phyloP scores from a whole-genome alignment of 2,113 vertebrate species.

The Rana temporaria region DNA sequence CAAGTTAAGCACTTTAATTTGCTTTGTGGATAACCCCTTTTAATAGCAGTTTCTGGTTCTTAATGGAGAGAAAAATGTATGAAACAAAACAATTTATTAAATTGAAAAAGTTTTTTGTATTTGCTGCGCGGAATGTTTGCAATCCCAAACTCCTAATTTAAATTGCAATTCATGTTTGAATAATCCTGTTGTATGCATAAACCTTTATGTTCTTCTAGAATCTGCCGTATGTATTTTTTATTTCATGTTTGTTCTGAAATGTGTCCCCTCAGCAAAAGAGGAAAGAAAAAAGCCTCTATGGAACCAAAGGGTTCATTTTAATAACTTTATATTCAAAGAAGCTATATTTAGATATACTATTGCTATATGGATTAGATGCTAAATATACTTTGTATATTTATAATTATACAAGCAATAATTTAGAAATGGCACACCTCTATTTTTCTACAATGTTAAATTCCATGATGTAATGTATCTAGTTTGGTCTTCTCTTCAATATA shows the following conservation, averaged over 20 bases:
- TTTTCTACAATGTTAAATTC: constrained; percentile 70
- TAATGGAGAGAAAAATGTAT: no score
- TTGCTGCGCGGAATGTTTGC: neutral
- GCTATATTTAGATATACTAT: constrained; percentile 61
- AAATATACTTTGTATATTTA: constrained; percentile 66
- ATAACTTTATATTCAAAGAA: constrained; percentile 36
- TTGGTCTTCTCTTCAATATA: no score
- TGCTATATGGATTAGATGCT: constrained; percentile 61
- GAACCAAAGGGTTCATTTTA: constrained; percentile 29
- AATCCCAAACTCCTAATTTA: no score
- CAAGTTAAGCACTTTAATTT: no score
- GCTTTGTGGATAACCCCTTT: no score
- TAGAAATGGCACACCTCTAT: constrained; percentile 68
- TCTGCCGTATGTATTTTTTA: neutral
- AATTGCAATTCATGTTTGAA: no score
- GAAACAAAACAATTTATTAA: no score
- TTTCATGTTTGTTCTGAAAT: neutral
- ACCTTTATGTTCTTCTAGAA: no score
- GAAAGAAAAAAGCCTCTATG: neutral
- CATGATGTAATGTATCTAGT: neutral
- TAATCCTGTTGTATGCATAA: no score
- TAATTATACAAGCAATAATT: constrained; percentile 68
- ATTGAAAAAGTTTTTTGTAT: neutral
- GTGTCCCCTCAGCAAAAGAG: neutral
- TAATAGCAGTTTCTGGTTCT: no score